Evolutionary conservation across 2,888 invertebrate genomes (phyloP).

Genomic region (Agrenia bidenticulata): DNA sequence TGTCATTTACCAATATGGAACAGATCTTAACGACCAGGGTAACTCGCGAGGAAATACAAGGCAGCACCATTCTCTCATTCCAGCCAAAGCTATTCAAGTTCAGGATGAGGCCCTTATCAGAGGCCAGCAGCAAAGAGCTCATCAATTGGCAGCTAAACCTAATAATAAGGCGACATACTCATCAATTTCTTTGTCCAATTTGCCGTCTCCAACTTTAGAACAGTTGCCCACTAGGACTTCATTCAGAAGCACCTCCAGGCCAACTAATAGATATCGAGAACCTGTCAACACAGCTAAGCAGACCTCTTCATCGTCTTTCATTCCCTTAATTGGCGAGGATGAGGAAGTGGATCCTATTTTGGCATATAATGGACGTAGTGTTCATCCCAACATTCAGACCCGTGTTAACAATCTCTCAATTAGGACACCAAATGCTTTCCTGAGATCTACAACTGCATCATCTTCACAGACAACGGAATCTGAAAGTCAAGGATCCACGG

Average conservation of each 20-base stretch:
- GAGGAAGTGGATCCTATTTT: constrained; percentile 40
- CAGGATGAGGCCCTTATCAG: not conserved
- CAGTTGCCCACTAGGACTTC: constrained; percentile 18
- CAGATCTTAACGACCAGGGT: constrained; percentile 36
- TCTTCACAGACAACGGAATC: constrained; percentile 25
- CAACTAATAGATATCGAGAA: not conserved
- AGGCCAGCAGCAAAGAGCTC: not conserved
- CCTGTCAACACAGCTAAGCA: not conserved
- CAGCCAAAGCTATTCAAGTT: constrained; percentile 1
- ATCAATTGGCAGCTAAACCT: not conserved
- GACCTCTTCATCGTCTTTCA: constrained; percentile 38
- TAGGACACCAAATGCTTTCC: constrained; percentile 5
- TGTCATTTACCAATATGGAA: constrained; percentile 44
- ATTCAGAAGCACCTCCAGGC: constrained; percentile 4
- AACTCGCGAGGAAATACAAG: constrained; percentile 16
- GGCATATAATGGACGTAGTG: constrained; percentile 46
- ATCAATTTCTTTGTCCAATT: constrained; percentile 18
- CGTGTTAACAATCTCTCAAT: constrained; percentile 27
- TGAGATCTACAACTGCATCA: constrained; percentile 29
- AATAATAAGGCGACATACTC: constrained; percentile 13
- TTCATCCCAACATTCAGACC: constrained; percentile 33
- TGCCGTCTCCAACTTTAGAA: constrained; percentile 27
- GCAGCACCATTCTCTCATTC: constrained; percentile 24
- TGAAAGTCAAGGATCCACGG: constrained; percentile 11
- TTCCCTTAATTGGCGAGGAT: constrained; percentile 45